Evolutionary conservation across 2,888 invertebrate genomes (phyloP).

Genomic region (Nysson spinosus): DNA sequence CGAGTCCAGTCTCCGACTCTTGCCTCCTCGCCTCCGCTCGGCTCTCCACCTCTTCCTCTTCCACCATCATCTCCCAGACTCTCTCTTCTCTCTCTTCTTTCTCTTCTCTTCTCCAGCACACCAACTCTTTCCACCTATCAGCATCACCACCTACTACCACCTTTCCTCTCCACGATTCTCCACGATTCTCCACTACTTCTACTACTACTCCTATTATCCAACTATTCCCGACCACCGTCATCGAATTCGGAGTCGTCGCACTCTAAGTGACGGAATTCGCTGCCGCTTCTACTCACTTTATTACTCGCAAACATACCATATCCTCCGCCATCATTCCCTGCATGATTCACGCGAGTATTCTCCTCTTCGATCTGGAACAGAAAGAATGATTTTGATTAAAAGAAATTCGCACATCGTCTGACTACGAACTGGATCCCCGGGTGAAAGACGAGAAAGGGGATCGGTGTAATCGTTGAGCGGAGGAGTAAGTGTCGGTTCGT

Average conservation of each 20-base stretch:
- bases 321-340: slow-evolving; percentile 27
- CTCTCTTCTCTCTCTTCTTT: slow-evolving; percentile 22
- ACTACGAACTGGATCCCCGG: too few species aligned
- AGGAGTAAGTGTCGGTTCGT: background rate
- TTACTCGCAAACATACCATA: slow-evolving; percentile 37
- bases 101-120: slow-evolving; percentile 31
- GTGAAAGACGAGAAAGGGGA: too few species aligned
- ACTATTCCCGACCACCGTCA: background rate
- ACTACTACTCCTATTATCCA: slow-evolving; percentile 33
- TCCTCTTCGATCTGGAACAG: too few species aligned
- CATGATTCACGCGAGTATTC: too few species aligned
- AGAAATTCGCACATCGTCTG: too few species aligned
- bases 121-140: slow-evolving; percentile 16
- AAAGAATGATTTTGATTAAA: too few species aligned
- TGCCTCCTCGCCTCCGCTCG: slow-evolving; percentile 61
- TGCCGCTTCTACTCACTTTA: slow-evolving; percentile 14
- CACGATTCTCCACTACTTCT: slow-evolving; percentile 53
- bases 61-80: slow-evolving; percentile 40
- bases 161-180: slow-evolving; percentile 31
- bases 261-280: too few species aligned
- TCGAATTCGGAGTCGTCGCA: too few species aligned
- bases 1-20: slow-evolving; percentile 71
- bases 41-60: too few species aligned
- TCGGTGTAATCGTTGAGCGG: too few species aligned
- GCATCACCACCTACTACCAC: slow-evolving; percentile 18